Conservation (phyloP, 1,140 invertebrate genomes). For the Harpegnathos saltator region DNA sequence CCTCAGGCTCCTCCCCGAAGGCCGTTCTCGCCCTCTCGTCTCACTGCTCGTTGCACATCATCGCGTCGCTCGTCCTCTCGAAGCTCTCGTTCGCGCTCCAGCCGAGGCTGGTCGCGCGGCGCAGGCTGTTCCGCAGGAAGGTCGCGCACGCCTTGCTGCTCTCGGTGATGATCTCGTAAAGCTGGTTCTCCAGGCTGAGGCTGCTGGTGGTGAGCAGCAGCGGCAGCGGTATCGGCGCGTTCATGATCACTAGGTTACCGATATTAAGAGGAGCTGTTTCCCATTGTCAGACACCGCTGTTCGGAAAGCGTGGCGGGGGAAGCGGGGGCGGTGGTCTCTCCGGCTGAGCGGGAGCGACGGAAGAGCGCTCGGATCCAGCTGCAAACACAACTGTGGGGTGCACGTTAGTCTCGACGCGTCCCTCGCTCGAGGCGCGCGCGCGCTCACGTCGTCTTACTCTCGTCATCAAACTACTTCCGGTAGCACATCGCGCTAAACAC, state of each 20-base stretch:
- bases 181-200: constrained; percentile 85
- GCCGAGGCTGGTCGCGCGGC: constrained; percentile 65
- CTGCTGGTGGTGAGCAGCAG: constrained; percentile 79
- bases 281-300: constrained; percentile 90
- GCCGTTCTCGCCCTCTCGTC: neutral
- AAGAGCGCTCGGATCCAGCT: constrained; percentile 89
- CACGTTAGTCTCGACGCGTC: constrained; percentile 65
- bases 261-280: constrained; percentile 87
- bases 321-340: constrained; percentile 88
- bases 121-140: constrained; percentile 86
- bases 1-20: too few species aligned
- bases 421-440: neutral
- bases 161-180: constrained; percentile 86
- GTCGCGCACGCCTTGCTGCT: constrained; percentile 87
- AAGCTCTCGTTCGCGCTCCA: constrained; percentile 64
- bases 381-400: constrained; percentile 85
- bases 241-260: constrained; percentile 83
- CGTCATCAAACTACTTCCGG: too few species aligned
- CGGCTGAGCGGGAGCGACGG: constrained; percentile 87
- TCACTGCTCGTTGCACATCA: neutral
- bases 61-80: constrained; percentile 39
- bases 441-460: neutral
- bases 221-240: constrained; percentile 82
- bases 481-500: too few species aligned
- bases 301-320: constrained; percentile 89